phyloP scores from a whole-genome alignment of 1,140 invertebrate genomes.

The Bombus fervidus region DNA sequence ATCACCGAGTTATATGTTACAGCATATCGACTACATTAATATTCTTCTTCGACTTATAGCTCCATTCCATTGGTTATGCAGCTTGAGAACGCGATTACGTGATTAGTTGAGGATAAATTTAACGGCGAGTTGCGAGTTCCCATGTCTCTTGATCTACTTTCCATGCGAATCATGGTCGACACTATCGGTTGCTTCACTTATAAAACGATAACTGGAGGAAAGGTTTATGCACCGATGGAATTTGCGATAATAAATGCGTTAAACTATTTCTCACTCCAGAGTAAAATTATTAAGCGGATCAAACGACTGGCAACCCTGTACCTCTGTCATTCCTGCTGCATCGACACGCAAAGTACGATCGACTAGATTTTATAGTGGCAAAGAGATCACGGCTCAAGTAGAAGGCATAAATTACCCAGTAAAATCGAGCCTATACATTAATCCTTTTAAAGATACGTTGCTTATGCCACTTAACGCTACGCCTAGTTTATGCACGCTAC shows the following conservation, averaged over 20 bases:
- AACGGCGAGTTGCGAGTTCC: slow-evolving; percentile 38
- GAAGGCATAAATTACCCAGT: slow-evolving; percentile 22
- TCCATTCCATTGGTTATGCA: slow-evolving; percentile 50
- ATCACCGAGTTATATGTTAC: slow-evolving; percentile 69
- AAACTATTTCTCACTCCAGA: background rate
- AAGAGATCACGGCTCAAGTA: slow-evolving; percentile 9
- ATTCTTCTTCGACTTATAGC: slow-evolving; percentile 41
- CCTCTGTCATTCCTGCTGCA: background rate
- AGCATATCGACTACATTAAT: slow-evolving; percentile 64
- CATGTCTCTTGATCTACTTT: slow-evolving; percentile 34
- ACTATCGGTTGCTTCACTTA: background rate
- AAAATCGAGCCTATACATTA: slow-evolving; percentile 41
- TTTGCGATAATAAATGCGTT: background rate
- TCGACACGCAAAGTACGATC: slow-evolving; percentile 5
- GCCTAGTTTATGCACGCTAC: slow-evolving; percentile 45
- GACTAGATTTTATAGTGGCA: background rate
- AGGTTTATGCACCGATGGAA: background rate
- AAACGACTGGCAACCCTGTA: background rate
- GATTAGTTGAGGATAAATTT: slow-evolving; percentile 50
- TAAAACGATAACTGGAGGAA: background rate
- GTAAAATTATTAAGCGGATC: slow-evolving; percentile 1
- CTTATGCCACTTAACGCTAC: slow-evolving; percentile 47
- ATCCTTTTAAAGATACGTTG: slow-evolving; percentile 17
- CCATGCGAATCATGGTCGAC: too few relatives aligned
- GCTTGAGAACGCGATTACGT: slow-evolving; percentile 49